Conservation (phyloP, 1,140 invertebrate species). For the Centruroides sculpturatus region DNA sequence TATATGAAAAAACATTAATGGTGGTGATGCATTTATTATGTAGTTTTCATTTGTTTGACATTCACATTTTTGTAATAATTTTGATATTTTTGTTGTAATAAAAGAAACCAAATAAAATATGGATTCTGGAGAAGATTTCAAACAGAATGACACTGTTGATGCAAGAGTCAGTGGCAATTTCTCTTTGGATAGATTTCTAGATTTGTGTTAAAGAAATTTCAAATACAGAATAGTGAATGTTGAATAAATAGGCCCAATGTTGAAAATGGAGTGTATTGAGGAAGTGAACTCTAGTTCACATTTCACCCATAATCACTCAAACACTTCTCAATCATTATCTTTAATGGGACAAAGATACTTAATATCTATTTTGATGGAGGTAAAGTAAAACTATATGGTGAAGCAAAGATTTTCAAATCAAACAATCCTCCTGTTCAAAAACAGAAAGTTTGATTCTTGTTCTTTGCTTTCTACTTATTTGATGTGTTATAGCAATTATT, state of each 20-base stretch:
- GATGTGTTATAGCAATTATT: neutral
- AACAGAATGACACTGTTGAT: no score
- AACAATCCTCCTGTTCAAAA: neutral
- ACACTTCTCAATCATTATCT: conserved; percentile 88
- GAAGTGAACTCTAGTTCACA: conserved; percentile 70
- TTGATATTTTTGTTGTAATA: no score
- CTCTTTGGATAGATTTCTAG: no score
- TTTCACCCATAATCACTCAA: conserved; percentile 73
- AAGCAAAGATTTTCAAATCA: conserved; percentile 81
- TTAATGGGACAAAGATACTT: conserved; percentile 98
- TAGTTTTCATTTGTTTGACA: no score
- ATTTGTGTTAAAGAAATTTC: conserved; percentile 54
- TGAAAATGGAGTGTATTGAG: conserved; percentile 94
- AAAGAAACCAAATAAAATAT: no score
- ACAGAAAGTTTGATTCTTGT: neutral
- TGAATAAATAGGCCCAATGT: conserved; percentile 68
- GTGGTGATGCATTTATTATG: no score
- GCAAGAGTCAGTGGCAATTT: no score
- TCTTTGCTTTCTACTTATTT: neutral
- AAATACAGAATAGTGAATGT: conserved; percentile 86
- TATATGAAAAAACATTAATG: no score
- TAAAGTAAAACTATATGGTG: conserved; percentile 75
- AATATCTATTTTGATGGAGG: conserved; percentile 85
- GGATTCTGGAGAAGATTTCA: no score
- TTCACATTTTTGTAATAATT: no score